Percentiles rank a stretch among this genome's conserved stretches.
Evolutionary conservation across 2,797 vertebrate genomes (phyloP).

Genomic region (Gymnocypris eckloni): DNA sequence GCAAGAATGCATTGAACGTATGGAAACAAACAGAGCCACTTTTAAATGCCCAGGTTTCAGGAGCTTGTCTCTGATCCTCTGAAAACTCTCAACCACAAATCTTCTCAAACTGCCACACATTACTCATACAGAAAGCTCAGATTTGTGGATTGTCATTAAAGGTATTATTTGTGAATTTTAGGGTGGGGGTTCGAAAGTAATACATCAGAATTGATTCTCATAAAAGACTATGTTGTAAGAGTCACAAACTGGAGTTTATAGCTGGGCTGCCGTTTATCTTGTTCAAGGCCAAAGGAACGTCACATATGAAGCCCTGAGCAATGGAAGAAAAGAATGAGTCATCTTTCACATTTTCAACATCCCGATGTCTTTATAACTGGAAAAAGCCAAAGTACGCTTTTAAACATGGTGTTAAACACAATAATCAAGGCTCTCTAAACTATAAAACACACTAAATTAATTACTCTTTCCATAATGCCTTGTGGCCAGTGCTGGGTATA

Average conservation of each 20-base stretch:
- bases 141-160: background rate
- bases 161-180: slow-evolving; percentile 3
- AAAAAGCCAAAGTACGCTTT: background rate
- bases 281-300: background rate
- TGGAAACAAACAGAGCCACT: background rate
- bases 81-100: background rate
- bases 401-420: background rate
- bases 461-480: background rate
- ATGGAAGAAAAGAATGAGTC: slow-evolving; percentile 4
- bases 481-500: background rate
- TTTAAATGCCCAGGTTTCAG: slow-evolving; percentile 2
- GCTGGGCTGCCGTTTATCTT: background rate
- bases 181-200: background rate
- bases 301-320: background rate
- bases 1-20: background rate
- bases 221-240: background rate
- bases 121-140: background rate
- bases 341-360: slow-evolving; percentile 19
- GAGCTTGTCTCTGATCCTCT: slow-evolving; percentile 4
- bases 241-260: slow-evolving; percentile 24
- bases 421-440: background rate
- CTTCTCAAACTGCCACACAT: background rate
- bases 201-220: background rate
- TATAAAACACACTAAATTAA: background rate
- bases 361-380: background rate